Evolutionary conservation across 2,888 invertebrate genomes (phyloP).

Genomic region (Mesochorus sp.): DNA sequence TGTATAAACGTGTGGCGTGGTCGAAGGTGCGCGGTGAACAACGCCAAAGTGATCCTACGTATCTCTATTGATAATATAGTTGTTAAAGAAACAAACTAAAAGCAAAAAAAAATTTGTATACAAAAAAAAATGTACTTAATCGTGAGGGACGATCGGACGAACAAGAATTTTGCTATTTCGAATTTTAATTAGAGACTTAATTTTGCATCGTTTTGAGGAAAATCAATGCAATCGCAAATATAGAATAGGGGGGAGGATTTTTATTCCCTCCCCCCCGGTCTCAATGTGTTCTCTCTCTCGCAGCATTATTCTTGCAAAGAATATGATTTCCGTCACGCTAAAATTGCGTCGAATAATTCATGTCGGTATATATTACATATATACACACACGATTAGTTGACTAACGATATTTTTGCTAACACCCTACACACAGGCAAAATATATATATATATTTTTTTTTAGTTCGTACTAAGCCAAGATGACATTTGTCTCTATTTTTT

Average conservation of each 20-base stretch:
- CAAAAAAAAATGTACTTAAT: conserved; percentile 44
- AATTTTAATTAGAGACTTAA: conserved; percentile 30
- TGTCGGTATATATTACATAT: conserved; percentile 33
- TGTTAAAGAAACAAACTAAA: background rate
- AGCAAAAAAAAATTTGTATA: conserved; percentile 29
- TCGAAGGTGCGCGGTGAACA: conserved; percentile 61
- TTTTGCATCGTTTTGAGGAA: too few species aligned
- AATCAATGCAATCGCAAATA: too few species aligned
- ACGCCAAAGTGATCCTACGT: conserved; percentile 67
- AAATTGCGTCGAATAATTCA: conserved; percentile 28
- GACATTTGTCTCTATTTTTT: conserved; percentile 8
- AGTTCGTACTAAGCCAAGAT: conserved; percentile 18
- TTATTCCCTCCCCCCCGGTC: background rate
- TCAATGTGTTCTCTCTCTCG: conserved; percentile 32
- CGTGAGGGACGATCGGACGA: conserved; percentile 28
- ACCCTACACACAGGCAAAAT: conserved; percentile 42
- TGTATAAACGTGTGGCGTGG: conserved; percentile 49
- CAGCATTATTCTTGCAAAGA: conserved; percentile 57
- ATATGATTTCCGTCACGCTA: conserved; percentile 25
- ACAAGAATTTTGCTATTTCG: conserved; percentile 37
- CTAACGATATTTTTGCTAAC: conserved; percentile 60
- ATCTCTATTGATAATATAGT: conserved; percentile 59
- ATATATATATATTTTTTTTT: conserved; percentile 39
- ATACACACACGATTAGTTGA: conserved; percentile 28
- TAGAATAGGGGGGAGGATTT: background rate